Evolutionary conservation across 2,113 vertebrate species (phyloP).

Genomic region (Ceyx melanurus): DNA sequence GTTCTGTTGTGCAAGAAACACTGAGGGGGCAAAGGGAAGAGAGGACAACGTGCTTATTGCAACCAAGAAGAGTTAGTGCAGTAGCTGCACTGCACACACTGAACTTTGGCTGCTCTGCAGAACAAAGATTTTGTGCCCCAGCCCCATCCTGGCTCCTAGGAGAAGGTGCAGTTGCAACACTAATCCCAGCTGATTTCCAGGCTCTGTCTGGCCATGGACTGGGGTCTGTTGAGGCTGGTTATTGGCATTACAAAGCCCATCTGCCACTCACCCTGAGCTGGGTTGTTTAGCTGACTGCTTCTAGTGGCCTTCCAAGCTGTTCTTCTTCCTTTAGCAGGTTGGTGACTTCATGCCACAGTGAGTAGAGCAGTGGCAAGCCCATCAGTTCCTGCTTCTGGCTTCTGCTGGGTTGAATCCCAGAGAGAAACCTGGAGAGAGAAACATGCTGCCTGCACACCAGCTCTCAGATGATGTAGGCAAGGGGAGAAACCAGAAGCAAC

Average conservation of each 20-base stretch:
- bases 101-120: neutral
- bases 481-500: neutral
- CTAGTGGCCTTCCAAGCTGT: rapidly evolving
- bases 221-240: neutral
- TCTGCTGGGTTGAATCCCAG: neutral
- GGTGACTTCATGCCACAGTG: neutral
- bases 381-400: neutral
- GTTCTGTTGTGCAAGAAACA: neutral
- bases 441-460: rapidly evolving
- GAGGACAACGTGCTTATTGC: neutral
- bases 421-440: neutral
- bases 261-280: neutral
- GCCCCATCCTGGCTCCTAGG: neutral
- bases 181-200: neutral
- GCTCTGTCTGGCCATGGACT: rapidly evolving
- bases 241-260: neutral
- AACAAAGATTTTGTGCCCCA: neutral
- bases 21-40: neutral
- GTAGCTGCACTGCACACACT: neutral
- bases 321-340: neutral
- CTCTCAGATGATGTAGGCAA: neutral
- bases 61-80: neutral
- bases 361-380: neutral
- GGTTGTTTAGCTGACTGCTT: neutral
- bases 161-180: neutral